A percentile compares a stretch with the other conserved stretches of the same genome.
phyloP scores from a whole-genome alignment of 2,797 vertebrate species.

The Sebastes trivittatus region DNA sequence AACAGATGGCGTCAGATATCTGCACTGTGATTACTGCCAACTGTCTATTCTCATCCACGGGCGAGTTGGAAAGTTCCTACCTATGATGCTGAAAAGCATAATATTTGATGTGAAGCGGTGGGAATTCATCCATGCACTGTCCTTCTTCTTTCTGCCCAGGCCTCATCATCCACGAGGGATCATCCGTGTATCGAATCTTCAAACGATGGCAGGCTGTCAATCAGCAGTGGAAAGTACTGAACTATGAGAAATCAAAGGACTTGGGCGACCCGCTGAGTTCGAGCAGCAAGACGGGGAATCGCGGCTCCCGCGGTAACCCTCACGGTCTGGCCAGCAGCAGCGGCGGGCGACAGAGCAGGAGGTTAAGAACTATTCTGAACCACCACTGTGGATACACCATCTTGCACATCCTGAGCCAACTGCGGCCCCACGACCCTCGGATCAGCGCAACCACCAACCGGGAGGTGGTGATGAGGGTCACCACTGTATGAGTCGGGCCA shows the following conservation, averaged over 20 bases:
- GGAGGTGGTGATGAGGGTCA: conserved; percentile 96
- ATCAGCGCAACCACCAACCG: conserved; percentile 86
- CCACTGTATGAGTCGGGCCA: conserved; percentile 86
- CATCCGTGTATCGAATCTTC: conserved; percentile 93
- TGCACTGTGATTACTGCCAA: conserved; percentile 59
- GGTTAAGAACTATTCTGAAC: conserved; percentile 94
- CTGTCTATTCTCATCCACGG: conserved; percentile 56
- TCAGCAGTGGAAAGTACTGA: conserved; percentile 96
- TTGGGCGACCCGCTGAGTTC: conserved; percentile 89
- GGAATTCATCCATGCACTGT: conserved; percentile 1
- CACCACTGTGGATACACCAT: conserved; percentile 96
- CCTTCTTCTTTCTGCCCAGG: conserved; percentile 74
- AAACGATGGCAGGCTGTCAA: conserved; percentile 96
- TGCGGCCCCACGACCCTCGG: conserved; percentile 89
- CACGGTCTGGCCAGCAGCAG: conserved; percentile 83
- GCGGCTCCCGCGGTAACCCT: conserved; percentile 85
- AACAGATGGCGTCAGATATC: conserved; percentile 73
- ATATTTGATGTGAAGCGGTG: conserved; percentile 8
- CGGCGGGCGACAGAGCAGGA: conserved; percentile 82
- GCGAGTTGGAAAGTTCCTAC: conserved; percentile 26
- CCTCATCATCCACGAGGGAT: conserved; percentile 94
- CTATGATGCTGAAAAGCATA: conserved; percentile 13
- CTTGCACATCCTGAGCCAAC: conserved; percentile 93
- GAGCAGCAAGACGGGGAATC: conserved; percentile 84
- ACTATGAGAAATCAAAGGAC: conserved; percentile 95